phyloP scores from a whole-genome alignment of 92 coral and sea anemone species.

The Porites divaricata region DNA sequence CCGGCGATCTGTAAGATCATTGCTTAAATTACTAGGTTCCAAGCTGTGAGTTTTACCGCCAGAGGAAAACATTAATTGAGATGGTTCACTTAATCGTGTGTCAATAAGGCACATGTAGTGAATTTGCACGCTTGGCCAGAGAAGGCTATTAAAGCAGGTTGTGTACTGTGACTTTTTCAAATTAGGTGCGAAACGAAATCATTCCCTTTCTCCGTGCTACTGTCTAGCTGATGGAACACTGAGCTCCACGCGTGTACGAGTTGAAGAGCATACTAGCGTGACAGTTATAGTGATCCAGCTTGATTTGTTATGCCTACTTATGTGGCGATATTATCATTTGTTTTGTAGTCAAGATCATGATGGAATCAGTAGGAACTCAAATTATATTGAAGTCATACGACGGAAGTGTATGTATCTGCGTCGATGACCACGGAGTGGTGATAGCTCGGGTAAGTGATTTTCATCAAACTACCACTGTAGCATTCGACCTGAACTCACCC shows the following conservation, averaged over 20 bases:
- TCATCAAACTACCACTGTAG: neutral
- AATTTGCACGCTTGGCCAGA: no score
- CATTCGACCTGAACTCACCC: neutral
- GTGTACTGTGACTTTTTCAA: no score
- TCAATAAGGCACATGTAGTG: no score
- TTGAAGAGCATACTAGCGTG: constrained; percentile 17
- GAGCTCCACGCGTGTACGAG: neutral
- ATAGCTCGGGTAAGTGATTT: constrained; percentile 55
- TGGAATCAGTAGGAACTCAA: constrained; percentile 79
- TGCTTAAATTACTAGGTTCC: neutral
- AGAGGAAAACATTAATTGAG: no score
- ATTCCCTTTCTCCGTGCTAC: no score
- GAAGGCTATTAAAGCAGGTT: no score
- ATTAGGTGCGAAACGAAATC: no score
- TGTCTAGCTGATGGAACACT: no score
- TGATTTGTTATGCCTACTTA: constrained; percentile 21
- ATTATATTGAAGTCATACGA: constrained; percentile 61
- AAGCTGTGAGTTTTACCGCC: neutral
- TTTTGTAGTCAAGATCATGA: constrained; percentile 66
- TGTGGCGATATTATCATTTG: constrained; percentile 25
- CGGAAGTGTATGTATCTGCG: constrained; percentile 65
- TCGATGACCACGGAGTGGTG: constrained; percentile 57
- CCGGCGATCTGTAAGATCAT: neutral
- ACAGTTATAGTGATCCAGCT: neutral
- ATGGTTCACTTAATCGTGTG: no score